A percentile compares a stretch with the other conserved stretches of the same genome.
Conservation (phyloP, 2,797 vertebrate species). For the Gobionotothen gibberifrons region DNA sequence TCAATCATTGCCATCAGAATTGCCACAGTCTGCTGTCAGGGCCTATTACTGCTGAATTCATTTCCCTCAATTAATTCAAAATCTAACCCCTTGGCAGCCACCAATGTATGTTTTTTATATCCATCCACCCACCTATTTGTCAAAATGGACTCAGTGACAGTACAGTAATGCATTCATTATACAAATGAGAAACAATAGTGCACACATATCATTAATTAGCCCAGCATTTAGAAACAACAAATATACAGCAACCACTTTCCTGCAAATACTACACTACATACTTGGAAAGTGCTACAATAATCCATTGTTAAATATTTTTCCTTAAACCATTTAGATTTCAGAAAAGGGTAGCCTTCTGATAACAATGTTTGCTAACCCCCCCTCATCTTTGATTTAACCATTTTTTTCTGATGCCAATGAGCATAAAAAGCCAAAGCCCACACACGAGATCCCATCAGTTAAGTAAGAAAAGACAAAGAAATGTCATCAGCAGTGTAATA, state of each 20-base stretch:
- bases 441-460: conserved; percentile 59
- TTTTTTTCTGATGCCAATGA: conserved; percentile 83
- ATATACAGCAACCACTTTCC: conserved; percentile 43
- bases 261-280: conserved; percentile 24
- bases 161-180: conserved; percentile 87
- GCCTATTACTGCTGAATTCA: conserved; percentile 87
- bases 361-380: conserved; percentile 78
- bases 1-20: conserved; percentile 86
- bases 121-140: conserved; percentile 86
- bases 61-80: conserved; percentile 89
- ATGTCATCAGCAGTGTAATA: conserved; percentile 67
- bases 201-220: conserved; percentile 85
- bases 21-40: conserved; percentile 84
- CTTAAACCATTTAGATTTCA: conserved; percentile 75
- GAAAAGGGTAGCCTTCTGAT: conserved; percentile 73
- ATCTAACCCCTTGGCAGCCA: conserved; percentile 83
- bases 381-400: conserved; percentile 85
- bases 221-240: conserved; percentile 70
- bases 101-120: conserved; percentile 82
- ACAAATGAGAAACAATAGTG: conserved; percentile 83
- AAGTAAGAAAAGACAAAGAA: conserved; percentile 69
- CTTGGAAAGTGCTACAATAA: conserved; percentile 80
- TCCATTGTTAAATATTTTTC: conserved; percentile 65
- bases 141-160: conserved; percentile 87
- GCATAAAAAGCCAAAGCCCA: conserved; percentile 48